Evolutionary conservation across 1,140 invertebrate genomes (phyloP), one percentile per base, ranked within the genome.

Genomic region (Heliconius hermathena): DNA sequence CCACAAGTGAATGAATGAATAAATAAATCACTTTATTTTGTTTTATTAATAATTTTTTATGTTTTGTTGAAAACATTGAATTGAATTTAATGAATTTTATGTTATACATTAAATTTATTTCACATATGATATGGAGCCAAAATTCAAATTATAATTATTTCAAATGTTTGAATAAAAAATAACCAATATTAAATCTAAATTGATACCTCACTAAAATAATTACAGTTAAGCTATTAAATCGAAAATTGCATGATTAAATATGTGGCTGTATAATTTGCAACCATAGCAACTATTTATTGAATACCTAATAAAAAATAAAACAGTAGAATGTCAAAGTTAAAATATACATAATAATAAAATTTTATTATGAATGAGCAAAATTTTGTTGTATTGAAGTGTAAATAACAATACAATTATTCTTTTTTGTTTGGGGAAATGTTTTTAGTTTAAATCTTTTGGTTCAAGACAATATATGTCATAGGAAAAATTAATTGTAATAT

Each of bases 251-350:
- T 66, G 36, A 76, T 46, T 1, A 18, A 71, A 71, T 66, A 60
- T 8, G 66, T 71, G 66, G 70, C 33, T 73, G 76, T 26, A 76
- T 76, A 38, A 77, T 22, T 77, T 71, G 33, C 49, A 77, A 72
- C 71, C 36, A 72, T 72, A 72, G 20, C 33, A 72, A 72, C 36
- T 66, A 66, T 11, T 13, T 66, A 29, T 29, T 66, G n/a, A 72
- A 41, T 29, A 5, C 6, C 13, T 46, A 46, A 46, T 46, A 46
- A 46, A 46, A 36, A 36, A 36, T 33, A 33, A 33, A 33, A 71
- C 73, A 77, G 33, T 74, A 13, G 52, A 74, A 71, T 74, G 60
- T 66, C 26, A 66, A 13, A 29, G 29, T 29, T 60, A 60, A 8
- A 22, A 52, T 46, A 2, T 52, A 20, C 18, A 20, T 13, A 66